phyloP scores from a whole-genome alignment of 1,140 invertebrate genomes.

The Matsumurasca onukii region DNA sequence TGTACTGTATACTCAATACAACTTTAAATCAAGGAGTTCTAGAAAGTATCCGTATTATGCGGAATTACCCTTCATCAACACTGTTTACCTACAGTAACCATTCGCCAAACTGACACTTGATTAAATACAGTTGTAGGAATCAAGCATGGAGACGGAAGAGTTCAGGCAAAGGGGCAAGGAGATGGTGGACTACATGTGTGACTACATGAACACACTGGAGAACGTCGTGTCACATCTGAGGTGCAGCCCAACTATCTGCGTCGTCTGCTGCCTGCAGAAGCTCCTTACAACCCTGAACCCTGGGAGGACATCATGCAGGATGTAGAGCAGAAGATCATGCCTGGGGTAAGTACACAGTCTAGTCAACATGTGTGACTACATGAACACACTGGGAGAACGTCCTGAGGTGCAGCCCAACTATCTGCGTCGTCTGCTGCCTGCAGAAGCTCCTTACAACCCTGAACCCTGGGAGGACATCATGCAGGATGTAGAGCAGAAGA shows the following conservation, averaged over 20 bases:
- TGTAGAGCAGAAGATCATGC: constrained; percentile 96
- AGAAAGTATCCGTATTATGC: no score
- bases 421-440: constrained; percentile 78
- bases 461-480: constrained; percentile 93
- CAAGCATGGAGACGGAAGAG: constrained; percentile 80
- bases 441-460: constrained; percentile 80
- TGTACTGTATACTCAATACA: no score
- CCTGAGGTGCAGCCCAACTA: constrained; percentile 90
- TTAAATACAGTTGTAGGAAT: no score
- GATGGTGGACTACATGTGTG: constrained; percentile 98
- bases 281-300: constrained; percentile 82
- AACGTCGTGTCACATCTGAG: constrained; percentile 82
- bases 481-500: constrained; percentile 91
- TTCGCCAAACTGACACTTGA: no score
- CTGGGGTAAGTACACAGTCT: constrained; percentile 75
- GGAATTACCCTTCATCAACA: no score
- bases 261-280: constrained; percentile 75
- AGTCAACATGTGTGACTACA: constrained; percentile 95
- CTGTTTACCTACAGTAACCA: no score
- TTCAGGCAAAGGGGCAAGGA: constrained; percentile 89
- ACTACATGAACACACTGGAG: constrained; percentile 88
- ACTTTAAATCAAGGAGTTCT: no score
- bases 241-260: constrained; percentile 93
- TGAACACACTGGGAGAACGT: constrained; percentile 79
- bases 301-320: constrained; percentile 94